Base-by-base conservation (phyloP, 2,888 invertebrate species). In the Tupiocoris notatus region DNA sequence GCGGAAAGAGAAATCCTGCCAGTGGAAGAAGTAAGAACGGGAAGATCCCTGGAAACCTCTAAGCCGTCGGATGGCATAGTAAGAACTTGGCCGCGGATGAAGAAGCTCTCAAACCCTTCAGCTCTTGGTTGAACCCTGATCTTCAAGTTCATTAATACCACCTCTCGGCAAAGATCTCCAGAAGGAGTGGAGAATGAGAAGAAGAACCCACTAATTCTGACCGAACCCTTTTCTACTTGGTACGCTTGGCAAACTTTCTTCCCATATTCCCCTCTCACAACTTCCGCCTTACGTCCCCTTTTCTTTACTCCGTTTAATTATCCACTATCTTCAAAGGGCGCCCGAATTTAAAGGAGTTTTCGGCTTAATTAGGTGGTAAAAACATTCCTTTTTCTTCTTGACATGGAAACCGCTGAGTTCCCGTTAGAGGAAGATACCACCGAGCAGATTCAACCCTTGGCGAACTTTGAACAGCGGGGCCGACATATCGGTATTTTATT, bases 141-240 rank as follows among this genome's bases (percentile, higher is more conserved):
- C 70, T 59, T 70, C 70, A 70, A 70, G 70, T 70, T 70, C 70
- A 70, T 70, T 70, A 70, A 59, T 70, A 70, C 70, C 39, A 39
- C 39, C 39, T 39, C 39, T 39, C 39, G 12, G 39, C 6, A 12
- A 39, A 39, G 39, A 39, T 12, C 39, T 39, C 39, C 70, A 20
- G 70, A 70, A 70, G 70, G 20, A 7, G 59, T 7, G 2, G 61
- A n/a, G 70, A 23, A 23, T 9, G 59, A 12, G 39, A 39, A 12
- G 39, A 39, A 39, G 25, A 70, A 70, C 70, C 70, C 59, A 59
- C 70, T 70, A 70, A 70, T 70, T 70, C 70, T 70, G 70, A 70
- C 70, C 70, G 21, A 58, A 21, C 70, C 58, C 70, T 25, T 59
- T 67, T 54, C 25, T 57, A 17, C 59, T n/a, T n/a, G n/a, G n/a